Base-by-base conservation (phyloP, 2,797 vertebrate genomes). In the Acrossocheilus fasciatus region DNA sequence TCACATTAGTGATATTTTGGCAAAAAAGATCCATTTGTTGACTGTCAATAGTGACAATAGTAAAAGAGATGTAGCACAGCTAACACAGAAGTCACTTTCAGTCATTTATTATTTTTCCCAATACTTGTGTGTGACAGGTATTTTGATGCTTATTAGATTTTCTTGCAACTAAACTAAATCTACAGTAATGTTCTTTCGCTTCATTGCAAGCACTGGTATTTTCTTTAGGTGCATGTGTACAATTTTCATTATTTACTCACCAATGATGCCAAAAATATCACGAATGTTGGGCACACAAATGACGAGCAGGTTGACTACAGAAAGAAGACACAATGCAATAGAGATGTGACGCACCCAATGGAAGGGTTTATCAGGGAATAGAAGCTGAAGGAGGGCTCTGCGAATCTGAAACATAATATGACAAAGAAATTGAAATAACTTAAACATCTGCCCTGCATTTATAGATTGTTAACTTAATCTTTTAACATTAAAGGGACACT, bases 211-310 rank as follows among this genome's bases (percentile, higher is more conserved):
- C 30, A 23, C 17, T 52, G 3, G 69, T 12, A 23, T 45, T 45
- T 6, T 54, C 10, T 54, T 39, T 2, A 57, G 1, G 20, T 43
- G 14, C 2, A 26, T 34, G 7, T 79, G 4, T 54, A 41, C 3
- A 26, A n/a, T 39, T 39, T 50, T 12, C 4, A 43, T 23, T 7
- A 43, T 34, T 36, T 23, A 77, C 92, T 90, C 86, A 97, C 96
- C 96, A 0, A 96, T 96, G 34, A 97, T 94, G 10, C 96, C 97
- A 82, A 97, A 97, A 89, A 97, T 97, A 91, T 97, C 96, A 84
- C 94, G 91, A 81, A 97, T 97, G 91, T 96, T 96, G 9, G 96
- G 96, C 39, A 97, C 96, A 15, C 95, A 95, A 90, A 97, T 97
- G 91, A 97, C 96, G 10, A 97, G 93, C 59, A 97, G 81, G 87